Evolutionary conservation across 1,140 invertebrate species (phyloP), one percentile per base, ranked within the genome.

Genomic region (Macrobrachium nipponense): DNA sequence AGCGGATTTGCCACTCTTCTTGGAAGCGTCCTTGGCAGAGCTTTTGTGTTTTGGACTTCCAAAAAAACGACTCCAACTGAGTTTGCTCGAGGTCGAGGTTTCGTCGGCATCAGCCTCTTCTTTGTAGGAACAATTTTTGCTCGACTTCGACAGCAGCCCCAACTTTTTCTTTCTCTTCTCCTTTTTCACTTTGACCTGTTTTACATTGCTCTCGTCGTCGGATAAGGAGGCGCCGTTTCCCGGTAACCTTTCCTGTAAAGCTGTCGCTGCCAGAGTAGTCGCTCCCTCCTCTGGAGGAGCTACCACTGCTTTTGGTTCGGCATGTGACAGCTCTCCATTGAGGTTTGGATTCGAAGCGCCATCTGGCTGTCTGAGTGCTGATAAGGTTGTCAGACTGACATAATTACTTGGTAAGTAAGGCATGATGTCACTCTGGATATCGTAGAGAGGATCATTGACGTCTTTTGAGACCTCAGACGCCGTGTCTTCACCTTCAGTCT

Each of bases 281-380:
- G 79, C 90, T 90, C 73, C 62, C 23, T 43, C 68, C 7, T 78
- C 44, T 18, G 58, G 51, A 6, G 82, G 36, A 2, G 23, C 59
- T 3, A 76, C 83, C 8, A 62, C 51, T 59, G 77, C 61, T 18
- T 73, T 51, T 12, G 70, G 64, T n/a, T 83, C 73, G 5, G 17
- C 60, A 5, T 64, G 75, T 0, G 61, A 20, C 59, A 82, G 59
- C 51, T 81, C 78, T 8, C 76, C 85, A 61, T 82, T 87, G 18
- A 97, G 92, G 87, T 97, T 96, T 12, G 97, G 96, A 93, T 98
- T 97, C 5, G 96, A 98, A 58, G 97, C 96, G 59, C 96, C 96
- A 90, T 98, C 97, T 1, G 96, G 96, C 92, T 97, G 96, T 89
- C 95, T 93, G 44, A 88, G 87, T 44, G 87, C 80, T 2, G 81